Conservation (phyloP, 2,888 invertebrate species). For the Falcaria lacertinaria region DNA sequence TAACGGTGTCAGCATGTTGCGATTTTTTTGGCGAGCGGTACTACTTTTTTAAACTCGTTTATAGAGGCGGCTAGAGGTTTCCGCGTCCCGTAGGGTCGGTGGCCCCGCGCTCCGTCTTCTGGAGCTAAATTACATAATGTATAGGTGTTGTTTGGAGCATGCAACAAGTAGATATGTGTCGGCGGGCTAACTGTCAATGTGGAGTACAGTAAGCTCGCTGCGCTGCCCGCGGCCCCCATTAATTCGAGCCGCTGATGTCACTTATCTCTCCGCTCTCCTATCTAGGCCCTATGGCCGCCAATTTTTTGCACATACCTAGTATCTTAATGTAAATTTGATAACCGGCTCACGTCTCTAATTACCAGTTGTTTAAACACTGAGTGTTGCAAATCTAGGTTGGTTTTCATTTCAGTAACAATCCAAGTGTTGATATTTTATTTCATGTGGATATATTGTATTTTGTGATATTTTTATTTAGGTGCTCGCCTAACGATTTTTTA, state of each 20-base stretch:
- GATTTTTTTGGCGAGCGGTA: slow-evolving; percentile 81
- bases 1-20: slow-evolving; percentile 81
- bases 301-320: slow-evolving; percentile 67
- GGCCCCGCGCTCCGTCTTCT: slow-evolving; percentile 73
- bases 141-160: slow-evolving; percentile 72
- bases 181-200: slow-evolving; percentile 79
- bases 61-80: slow-evolving; percentile 78
- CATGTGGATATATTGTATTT: slow-evolving; percentile 18
- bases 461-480: not conserved
- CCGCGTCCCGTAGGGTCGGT: slow-evolving; percentile 79
- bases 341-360: slow-evolving; percentile 64
- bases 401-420: slow-evolving; percentile 42
- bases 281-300: slow-evolving; percentile 79
- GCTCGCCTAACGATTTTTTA: no score
- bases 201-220: slow-evolving; percentile 78
- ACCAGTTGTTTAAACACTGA: slow-evolving; percentile 58
- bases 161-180: slow-evolving; percentile 81
- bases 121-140: slow-evolving; percentile 80
- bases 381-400: slow-evolving; percentile 51
- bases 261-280: slow-evolving; percentile 77
- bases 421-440: slow-evolving; percentile 32
- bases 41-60: slow-evolving; percentile 81
- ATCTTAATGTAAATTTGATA: slow-evolving; percentile 70
- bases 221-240: slow-evolving; percentile 77
- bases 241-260: slow-evolving; percentile 79